These are phyloP conservation scores for Oncorhynchus tshawytscha DNA, from an alignment of 2,113 vertebrate genomes.

Conservation along the genomic window DNA sequence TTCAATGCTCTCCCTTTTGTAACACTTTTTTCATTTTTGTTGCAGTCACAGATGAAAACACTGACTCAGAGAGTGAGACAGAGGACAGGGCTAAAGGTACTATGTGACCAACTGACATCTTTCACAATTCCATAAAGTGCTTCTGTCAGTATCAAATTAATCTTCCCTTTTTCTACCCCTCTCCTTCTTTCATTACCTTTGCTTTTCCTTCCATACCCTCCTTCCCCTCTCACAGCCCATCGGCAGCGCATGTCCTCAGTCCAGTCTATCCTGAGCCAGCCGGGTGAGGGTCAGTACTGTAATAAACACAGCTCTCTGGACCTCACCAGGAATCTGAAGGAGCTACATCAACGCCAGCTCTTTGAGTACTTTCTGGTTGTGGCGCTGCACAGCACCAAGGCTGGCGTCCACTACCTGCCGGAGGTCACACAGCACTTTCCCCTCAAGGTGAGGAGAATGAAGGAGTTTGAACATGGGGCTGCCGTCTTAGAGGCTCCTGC, in stretches of 20 bases:
- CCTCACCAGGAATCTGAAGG: constrained; percentile 61
- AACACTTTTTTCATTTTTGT: constrained; percentile 1
- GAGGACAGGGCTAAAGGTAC: constrained; percentile 88
- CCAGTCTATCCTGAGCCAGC: constrained; percentile 82
- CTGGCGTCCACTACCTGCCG: constrained; percentile 76
- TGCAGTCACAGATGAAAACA: constrained; percentile 88
- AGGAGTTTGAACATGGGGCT: too few species aligned
- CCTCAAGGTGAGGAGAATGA: constrained; percentile 71
- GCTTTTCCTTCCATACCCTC: not conserved
- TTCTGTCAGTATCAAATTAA: too few species aligned
- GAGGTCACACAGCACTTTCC: constrained; percentile 92
- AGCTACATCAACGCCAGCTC: constrained; percentile 82
- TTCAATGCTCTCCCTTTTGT: not conserved
- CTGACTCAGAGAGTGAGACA: constrained; percentile 87
- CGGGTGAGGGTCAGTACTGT: constrained; percentile 50
- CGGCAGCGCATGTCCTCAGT: constrained; percentile 82
- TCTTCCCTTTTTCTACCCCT: not conserved
- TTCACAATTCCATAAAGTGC: not conserved
- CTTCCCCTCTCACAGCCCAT: constrained; percentile 69
- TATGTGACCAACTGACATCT: constrained; percentile 6
- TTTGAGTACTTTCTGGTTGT: constrained; percentile 91
- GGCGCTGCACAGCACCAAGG: constrained; percentile 83
- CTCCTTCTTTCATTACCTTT: not conserved
- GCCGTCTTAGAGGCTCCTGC: too few species aligned
- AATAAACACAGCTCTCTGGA: constrained; percentile 56